Base-by-base conservation (phyloP, 2,113 vertebrate genomes). In the Pteropus alecto region DNA sequence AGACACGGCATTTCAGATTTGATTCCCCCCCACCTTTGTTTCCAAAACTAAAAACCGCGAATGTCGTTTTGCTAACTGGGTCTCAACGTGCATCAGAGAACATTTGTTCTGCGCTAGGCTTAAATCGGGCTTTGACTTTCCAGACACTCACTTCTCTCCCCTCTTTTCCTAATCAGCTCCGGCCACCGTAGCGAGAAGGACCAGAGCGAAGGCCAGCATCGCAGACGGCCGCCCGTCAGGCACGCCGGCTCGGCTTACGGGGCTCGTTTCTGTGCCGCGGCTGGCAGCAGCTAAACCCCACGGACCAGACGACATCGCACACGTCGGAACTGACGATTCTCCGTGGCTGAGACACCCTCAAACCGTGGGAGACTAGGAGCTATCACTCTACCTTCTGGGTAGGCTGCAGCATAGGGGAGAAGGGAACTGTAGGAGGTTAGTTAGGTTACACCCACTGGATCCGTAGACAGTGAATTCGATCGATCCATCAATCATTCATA, bases 181-280 rank as follows among this genome's bases (percentile, higher is more conserved):
- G 38, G 51, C 38, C 26, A 12, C 21, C 2, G 13, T 2, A 60
- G 48, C 76, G 38, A 28, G 22, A 51, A 70, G 22, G 65, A 73
- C 24, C 35, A 28, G 13, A 14, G 30, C 0, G 4, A 46, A 70
- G 63, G 24, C 24, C 16, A 21, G 60, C 0, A 0, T 4, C 1
- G 38, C 56, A 26, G 2, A 10, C 19, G 61, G 5, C 21, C 14
- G 26, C 5, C 4, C 58, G 5, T 18, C 12, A 26, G 38, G 24
- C 58, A 7, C 0, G 26, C 43, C 7, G 10, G 60, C 14, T 8
- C 22, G 9, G 51, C 46, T 56, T 54, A 41, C 5, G 6, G 63
- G 5, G 24, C n/a, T 46, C 15, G 6, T 28, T 7, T 67, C 61
- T 67, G 14, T 14, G 30, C 28, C 65, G 35, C 30, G 35, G 12